Evolutionary conservation across 2,113 vertebrate species (phyloP).

Genomic region (Coturnix japonica): DNA sequence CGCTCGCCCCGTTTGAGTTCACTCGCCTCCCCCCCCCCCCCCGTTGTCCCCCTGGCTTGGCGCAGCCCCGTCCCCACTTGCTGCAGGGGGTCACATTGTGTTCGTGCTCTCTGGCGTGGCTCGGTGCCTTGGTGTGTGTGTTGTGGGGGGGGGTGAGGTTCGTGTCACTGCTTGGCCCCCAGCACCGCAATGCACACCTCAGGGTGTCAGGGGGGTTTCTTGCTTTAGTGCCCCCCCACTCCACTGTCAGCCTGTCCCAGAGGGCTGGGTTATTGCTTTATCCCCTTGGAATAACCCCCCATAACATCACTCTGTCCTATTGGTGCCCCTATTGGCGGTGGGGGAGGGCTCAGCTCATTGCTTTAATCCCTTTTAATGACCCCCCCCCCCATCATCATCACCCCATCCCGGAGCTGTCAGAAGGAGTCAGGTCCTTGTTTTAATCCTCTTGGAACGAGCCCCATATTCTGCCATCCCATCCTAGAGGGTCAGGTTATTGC

Average conservation of each 20-base stretch:
- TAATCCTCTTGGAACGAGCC: neutral
- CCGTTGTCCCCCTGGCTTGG: too few relatives aligned
- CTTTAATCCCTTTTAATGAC: neutral
- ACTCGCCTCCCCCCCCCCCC: too few relatives aligned
- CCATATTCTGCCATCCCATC: neutral
- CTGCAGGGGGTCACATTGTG: too few relatives aligned
- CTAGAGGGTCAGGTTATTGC: neutral
- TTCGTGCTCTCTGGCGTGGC: neutral
- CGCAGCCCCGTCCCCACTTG: too few relatives aligned
- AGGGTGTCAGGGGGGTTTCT: accelerated
- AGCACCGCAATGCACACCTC: neutral
- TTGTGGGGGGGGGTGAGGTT: too few relatives aligned
- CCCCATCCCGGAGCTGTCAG: neutral
- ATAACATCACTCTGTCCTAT: neutral
- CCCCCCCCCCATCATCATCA: neutral
- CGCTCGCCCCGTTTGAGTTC: too few relatives aligned
- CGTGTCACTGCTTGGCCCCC: neutral
- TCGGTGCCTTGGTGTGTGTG: too few relatives aligned
- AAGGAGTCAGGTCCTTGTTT: neutral
- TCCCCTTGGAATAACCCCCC: neutral
- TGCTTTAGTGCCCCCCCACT: neutral
- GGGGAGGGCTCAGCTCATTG: neutral
- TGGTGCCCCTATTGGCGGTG: too few relatives aligned
- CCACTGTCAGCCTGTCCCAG: neutral
- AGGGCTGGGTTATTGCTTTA: neutral